phyloP scores from a whole-genome alignment of 2,113 vertebrate genomes.

The Ramphastos sulfuratus region DNA sequence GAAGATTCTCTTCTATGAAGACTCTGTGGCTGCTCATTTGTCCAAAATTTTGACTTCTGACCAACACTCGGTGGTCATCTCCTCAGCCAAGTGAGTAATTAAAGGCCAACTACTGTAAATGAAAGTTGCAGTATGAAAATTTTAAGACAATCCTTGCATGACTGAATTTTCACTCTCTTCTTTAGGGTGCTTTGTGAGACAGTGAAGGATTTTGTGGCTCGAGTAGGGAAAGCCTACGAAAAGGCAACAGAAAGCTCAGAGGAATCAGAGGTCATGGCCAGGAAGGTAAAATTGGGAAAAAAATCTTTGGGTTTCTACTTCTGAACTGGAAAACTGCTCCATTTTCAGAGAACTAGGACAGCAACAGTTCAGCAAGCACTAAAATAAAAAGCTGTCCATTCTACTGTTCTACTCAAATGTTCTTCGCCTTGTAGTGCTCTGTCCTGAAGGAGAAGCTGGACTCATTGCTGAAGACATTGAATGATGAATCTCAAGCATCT shows the following conservation, averaged over 20 bases:
- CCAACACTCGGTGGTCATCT: constrained; percentile 97
- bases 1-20: constrained; percentile 96
- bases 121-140: not conserved
- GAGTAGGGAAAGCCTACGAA: constrained; percentile 93
- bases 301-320: not conserved
- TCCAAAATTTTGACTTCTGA: constrained; percentile 97
- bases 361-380: not conserved
- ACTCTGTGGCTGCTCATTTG: constrained; percentile 94
- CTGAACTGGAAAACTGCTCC: not conserved
- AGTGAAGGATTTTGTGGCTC: constrained; percentile 97
- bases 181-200: constrained; percentile 95
- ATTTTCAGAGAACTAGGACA: not conserved
- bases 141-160: not conserved
- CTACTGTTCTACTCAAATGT: not conserved
- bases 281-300: constrained; percentile 82
- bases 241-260: constrained; percentile 89
- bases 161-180: not conserved
- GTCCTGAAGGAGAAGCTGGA: constrained; percentile 96
- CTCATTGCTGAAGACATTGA: constrained; percentile 90
- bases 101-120: not conserved
- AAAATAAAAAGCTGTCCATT: not conserved
- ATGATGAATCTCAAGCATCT: constrained; percentile 90
- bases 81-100: constrained; percentile 89
- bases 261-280: constrained; percentile 94
- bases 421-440: constrained; percentile 78